Evolutionary conservation across 2,888 invertebrate genomes (phyloP).

Genomic region (Ophion ellenae): DNA sequence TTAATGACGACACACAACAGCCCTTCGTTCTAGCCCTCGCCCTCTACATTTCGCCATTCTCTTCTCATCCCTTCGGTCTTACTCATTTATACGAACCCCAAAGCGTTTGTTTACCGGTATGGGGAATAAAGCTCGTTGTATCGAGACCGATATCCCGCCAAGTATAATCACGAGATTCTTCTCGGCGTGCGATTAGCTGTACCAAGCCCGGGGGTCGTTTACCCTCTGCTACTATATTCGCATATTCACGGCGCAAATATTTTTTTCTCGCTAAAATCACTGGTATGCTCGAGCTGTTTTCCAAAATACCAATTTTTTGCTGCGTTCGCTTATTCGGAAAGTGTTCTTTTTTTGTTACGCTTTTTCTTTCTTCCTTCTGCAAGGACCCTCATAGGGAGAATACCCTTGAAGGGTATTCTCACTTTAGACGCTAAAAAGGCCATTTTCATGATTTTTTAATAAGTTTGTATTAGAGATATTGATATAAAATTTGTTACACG

Average conservation of each 20-base stretch:
- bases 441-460: no score
- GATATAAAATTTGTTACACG: no score
- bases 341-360: not conserved
- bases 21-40: conserved; percentile 30
- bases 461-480: no score
- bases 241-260: conserved; percentile 56
- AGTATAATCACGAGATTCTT: conserved; percentile 56
- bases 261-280: conserved; percentile 43
- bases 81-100: conserved; percentile 48
- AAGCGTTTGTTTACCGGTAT: conserved; percentile 72
- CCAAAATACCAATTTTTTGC: not conserved
- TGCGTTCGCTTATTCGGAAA: not conserved
- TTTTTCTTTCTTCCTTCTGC: not conserved
- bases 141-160: conserved; percentile 59
- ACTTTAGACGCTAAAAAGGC: no score
- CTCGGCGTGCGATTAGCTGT: conserved; percentile 41
- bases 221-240: conserved; percentile 36
- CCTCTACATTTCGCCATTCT: conserved; percentile 35
- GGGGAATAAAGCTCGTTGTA: conserved; percentile 71
- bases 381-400: not conserved
- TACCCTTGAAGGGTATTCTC: no score
- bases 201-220: conserved; percentile 43
- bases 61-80: conserved; percentile 58
- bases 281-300: conserved; percentile 8
- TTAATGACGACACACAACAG: conserved; percentile 57